Percentiles rank a stretch among this genome's conserved stretches.
Evolutionary conservation across 2,113 vertebrate species (phyloP).

Genomic region (Buteo buteo): DNA sequence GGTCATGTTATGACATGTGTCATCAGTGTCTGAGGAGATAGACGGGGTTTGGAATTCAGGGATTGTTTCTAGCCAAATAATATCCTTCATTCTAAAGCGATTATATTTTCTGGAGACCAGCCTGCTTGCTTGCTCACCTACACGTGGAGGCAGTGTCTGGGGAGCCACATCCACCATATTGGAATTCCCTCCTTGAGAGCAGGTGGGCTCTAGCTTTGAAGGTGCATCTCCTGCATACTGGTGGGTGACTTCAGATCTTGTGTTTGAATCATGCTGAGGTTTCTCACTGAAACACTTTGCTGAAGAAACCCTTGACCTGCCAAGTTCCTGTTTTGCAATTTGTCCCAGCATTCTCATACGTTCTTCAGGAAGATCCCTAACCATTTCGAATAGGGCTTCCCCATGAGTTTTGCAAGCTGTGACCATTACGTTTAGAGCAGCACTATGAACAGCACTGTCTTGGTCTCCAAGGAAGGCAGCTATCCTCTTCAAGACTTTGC

Average conservation of each 20-base stretch:
- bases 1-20: slow-evolving; percentile 76
- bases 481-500: slow-evolving; percentile 80
- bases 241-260: slow-evolving; percentile 51
- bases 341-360: slow-evolving; percentile 73
- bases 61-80: slow-evolving; percentile 74
- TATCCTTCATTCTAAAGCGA: slow-evolving; percentile 74
- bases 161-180: slow-evolving; percentile 22
- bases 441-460: slow-evolving; percentile 77
- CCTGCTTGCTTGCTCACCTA: slow-evolving; percentile 71
- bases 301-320: not conserved
- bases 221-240: slow-evolving; percentile 64
- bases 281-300: not conserved
- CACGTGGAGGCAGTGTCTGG: slow-evolving; percentile 70
- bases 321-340: not conserved
- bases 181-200: not conserved
- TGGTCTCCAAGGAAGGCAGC: slow-evolving; percentile 77
- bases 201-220: slow-evolving; percentile 68
- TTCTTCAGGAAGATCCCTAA: slow-evolving; percentile 80
- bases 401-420: slow-evolving; percentile 77
- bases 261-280: slow-evolving; percentile 39
- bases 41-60: slow-evolving; percentile 74
- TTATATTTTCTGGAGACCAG: slow-evolving; percentile 62
- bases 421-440: slow-evolving; percentile 79
- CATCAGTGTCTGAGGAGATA: slow-evolving; percentile 74
- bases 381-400: slow-evolving; percentile 76